Evolutionary conservation across 2,113 vertebrate genomes (phyloP), one percentile per base, ranked within the genome.

Genomic region (Promerops cafer): DNA sequence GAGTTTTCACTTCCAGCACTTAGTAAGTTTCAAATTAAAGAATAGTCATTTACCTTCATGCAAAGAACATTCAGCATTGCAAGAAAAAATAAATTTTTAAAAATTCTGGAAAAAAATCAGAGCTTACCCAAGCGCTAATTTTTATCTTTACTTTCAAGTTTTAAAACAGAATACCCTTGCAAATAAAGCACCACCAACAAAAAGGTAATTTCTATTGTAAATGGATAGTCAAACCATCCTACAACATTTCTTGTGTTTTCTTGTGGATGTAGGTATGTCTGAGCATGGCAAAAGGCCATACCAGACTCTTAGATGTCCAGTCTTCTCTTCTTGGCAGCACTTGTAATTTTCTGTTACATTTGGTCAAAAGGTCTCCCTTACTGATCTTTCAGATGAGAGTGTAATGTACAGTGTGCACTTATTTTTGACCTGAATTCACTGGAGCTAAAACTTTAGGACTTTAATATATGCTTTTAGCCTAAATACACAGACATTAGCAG

Each of bases 211-310:
- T 71, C 26, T 54, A 10, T 7, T 85, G 28, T 37, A 60, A 78
- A 68, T 8, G 5, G 11, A 33, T 14, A 52, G 17, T 52, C 26
- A 79, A 77, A 76, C 39, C 0, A 0, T n/a, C 22, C 31, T 61
- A 47, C 31, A 83, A 57, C 49, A 24, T 69, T 79, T 85, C 17
- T 35, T 72, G 16, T 17, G 13, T 65, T 37, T 83, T 83, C 28
- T 84, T 84, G 23, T 65, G 17, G 31, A 72, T 82, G 17, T 22
- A 42, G 13, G 9, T 56, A 39, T 52, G 20, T 40, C 37, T 76
- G 54, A 75, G 12, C 14, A 54, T 7, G 18, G 8, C 19, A 54
- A 45, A 85, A 78, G 13, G 3, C 8, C 39, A 54, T 10, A 78
- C 6, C 10, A 35, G 10, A 23, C 30, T 81, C 3, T 28, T 11